Evolutionary conservation across 2,113 vertebrate genomes (phyloP).

Genomic region (Colinus virginianus): DNA sequence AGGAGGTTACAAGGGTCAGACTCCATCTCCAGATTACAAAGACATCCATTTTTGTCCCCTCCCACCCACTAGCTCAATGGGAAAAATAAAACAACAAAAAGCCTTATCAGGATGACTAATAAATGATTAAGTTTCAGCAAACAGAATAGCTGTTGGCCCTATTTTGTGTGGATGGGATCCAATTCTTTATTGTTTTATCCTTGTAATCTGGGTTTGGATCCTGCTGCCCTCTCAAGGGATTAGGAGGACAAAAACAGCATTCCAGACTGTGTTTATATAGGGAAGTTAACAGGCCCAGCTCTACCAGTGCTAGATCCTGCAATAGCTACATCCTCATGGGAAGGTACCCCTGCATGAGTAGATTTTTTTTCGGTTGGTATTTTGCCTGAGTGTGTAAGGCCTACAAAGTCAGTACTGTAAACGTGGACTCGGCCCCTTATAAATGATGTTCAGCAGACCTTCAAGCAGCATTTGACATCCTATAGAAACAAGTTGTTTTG

Average conservation of each 20-base stretch:
- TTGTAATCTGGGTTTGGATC: constrained; percentile 50
- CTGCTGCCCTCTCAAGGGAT: constrained; percentile 36
- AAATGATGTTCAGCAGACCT: neutral
- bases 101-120: constrained; percentile 20
- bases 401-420: neutral
- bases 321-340: neutral
- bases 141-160: constrained; percentile 20
- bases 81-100: neutral
- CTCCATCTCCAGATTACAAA: neutral
- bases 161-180: constrained; percentile 40
- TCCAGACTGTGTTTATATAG: constrained; percentile 41
- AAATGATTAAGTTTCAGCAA: constrained; percentile 15
- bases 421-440: neutral
- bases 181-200: constrained; percentile 48
- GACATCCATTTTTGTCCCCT: neutral
- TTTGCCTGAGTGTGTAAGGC: neutral
- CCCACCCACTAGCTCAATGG: neutral
- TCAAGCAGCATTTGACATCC: neutral
- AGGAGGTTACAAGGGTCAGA: constrained; percentile 5
- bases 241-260: constrained; percentile 60
- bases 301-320: neutral
- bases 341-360: constrained; percentile 15
- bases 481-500: neutral
- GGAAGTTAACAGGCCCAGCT: constrained; percentile 49
- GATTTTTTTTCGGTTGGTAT: neutral